phyloP scores from a whole-genome alignment of 1,140 invertebrate species.

The Megathymus violae region DNA sequence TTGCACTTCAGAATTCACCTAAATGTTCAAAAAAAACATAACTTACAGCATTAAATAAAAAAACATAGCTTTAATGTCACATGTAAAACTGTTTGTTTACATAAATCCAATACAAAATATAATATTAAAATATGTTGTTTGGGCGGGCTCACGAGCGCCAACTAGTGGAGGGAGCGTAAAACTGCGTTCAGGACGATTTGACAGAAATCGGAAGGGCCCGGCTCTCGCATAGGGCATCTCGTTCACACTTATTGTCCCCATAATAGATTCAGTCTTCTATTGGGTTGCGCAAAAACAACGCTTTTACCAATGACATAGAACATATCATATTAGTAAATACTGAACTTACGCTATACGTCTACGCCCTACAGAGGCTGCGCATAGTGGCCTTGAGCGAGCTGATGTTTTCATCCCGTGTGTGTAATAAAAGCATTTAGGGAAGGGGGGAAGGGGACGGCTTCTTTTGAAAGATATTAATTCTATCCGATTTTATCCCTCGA shows the following conservation, averaged over 20 bases:
- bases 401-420: slow-evolving; percentile 80
- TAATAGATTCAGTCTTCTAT: slow-evolving; percentile 53
- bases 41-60: slow-evolving; percentile 8
- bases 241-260: slow-evolving; percentile 57
- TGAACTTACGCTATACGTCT: slow-evolving; percentile 39
- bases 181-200: slow-evolving; percentile 58
- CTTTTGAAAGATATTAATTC: slow-evolving; percentile 78
- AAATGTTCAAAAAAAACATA: background rate
- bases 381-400: slow-evolving; percentile 77
- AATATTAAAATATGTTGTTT: slow-evolving; percentile 69
- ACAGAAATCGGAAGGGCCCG: too few relatives aligned
- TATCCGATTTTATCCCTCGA: slow-evolving; percentile 58
- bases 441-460: slow-evolving; percentile 72
- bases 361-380: slow-evolving; percentile 52
- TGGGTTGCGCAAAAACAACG: slow-evolving; percentile 73
- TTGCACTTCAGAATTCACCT: slow-evolving; percentile 10
- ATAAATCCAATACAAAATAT: slow-evolving; percentile 64
- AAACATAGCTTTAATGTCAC: slow-evolving; percentile 44
- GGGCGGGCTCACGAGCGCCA: slow-evolving; percentile 72
- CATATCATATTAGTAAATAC: slow-evolving; percentile 60
- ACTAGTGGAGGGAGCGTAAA: slow-evolving; percentile 68
- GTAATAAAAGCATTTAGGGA: slow-evolving; percentile 80
- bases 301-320: slow-evolving; percentile 80
- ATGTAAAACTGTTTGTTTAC: slow-evolving; percentile 75
- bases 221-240: slow-evolving; percentile 55